Base-by-base conservation (phyloP, 64 coral and sea anemone species). In the Stylophora pistillata region DNA sequence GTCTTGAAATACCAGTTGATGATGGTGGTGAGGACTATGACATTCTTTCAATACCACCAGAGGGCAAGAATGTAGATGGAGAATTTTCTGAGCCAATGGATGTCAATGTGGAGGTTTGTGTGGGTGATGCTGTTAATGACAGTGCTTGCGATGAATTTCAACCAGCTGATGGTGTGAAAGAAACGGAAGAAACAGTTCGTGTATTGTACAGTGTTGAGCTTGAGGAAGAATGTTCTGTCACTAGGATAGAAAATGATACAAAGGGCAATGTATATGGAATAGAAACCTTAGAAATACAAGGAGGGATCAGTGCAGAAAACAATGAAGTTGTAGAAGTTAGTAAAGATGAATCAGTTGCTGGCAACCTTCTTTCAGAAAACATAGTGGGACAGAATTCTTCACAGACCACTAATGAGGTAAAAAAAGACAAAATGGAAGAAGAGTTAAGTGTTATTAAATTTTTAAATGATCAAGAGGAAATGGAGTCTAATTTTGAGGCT, bases 191-290 rank as follows among this genome's bases (percentile, higher is more conserved):
- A 57, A 83, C 70, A n/a, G 60, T 56, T 56, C 37, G 69, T 20
- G 23, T 84, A 27, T 0, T 69, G 31, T 84, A 25, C 30, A 70
- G 62, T 28, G 31, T 65, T 76, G 79, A 33, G 21, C 21, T 73
- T 13, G 86, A 93, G 58, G 71, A 84, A 56, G 69, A 82, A n/a
- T 76, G 74, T 70, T 62, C 82, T 41, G 77, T 74, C 21, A 21
- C 53, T 37, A 53, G 56, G 58, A 29, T 41, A 18, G 56, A 83
- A 25, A 9, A 88, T 55, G 1, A 15, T 63, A 16, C 30, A 2
- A 71, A 66, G 5, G 30, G 4, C 16, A 13, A 60, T 17, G 58
- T 74, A 89, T 4, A 47, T 4, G 37, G 37, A 47, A 47, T 7
- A 47, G 7, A 47, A 47, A 47, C 7, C 3, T 7, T 47, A 7